Conservation (phyloP, 2,797 vertebrate species). For the Acomys russatus region DNA sequence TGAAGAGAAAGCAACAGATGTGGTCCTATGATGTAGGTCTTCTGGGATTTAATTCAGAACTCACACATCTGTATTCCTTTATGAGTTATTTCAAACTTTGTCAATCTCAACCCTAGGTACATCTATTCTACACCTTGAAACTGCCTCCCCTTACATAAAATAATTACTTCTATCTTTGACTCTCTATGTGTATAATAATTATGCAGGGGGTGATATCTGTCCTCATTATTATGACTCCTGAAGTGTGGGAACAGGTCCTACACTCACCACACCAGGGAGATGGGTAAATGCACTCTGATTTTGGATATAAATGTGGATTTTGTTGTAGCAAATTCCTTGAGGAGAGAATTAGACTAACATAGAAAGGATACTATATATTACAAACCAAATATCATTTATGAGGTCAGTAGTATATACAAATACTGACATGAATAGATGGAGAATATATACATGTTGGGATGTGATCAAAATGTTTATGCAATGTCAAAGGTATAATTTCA, state of each 20-base stretch:
- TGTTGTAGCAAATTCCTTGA: not conserved
- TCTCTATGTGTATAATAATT: not conserved
- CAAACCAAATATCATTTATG: not conserved
- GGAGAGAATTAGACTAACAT: not conserved
- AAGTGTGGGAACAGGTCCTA: not conserved
- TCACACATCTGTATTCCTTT: not conserved
- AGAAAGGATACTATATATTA: not conserved
- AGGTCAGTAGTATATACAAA: not conserved
- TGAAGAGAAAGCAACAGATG: not conserved
- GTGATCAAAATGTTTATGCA: not conserved
- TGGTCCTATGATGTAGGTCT: not conserved
- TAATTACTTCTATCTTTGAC: not conserved
- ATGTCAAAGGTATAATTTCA: not conserved
- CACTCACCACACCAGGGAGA: rapidly evolving
- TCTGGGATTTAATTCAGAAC: not conserved
- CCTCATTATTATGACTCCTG: not conserved
- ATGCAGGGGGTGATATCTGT: not conserved
- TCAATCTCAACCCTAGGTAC: not conserved
- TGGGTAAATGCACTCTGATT: not conserved
- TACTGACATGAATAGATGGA: not conserved
- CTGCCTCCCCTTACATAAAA: not conserved
- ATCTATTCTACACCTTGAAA: not conserved
- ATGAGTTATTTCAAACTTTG: not conserved
- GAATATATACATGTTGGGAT: not conserved
- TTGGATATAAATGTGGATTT: slow-evolving; percentile 10